Percentiles rank a stretch among this genome's conserved stretches.
Conservation (phyloP, 2,797 vertebrate species). For the Gobionotothen gibberifrons region DNA sequence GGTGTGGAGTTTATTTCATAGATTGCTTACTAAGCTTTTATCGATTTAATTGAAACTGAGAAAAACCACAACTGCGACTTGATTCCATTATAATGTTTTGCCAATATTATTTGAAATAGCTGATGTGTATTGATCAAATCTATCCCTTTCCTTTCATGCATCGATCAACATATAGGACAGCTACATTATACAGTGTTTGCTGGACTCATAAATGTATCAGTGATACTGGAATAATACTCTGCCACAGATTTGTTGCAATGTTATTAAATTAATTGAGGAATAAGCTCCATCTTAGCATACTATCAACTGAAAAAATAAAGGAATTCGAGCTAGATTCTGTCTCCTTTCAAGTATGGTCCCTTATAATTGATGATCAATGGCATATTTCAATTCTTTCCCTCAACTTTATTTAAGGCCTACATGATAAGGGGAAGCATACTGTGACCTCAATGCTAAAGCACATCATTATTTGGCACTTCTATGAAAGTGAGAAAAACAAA, state of each 20-base stretch:
- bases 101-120: background rate
- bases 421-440: no score
- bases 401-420: no score
- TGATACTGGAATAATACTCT: background rate
- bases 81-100: no score
- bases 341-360: background rate
- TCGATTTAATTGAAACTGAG: no score
- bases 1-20: background rate
- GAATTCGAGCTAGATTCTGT: background rate
- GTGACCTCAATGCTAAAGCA: background rate
- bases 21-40: background rate
- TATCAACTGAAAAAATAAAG: background rate
- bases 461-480: background rate
- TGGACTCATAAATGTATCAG: no score
- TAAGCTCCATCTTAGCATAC: background rate
- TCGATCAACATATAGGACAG: background rate
- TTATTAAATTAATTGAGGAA: background rate
- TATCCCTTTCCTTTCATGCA: background rate
- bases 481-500: background rate
- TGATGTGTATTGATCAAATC: background rate
- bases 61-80: no score
- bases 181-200: no score
- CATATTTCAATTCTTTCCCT: no score
- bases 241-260: background rate
- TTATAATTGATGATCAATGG: background rate